phyloP scores from a whole-genome alignment of 2,113 vertebrate genomes.

The Montifringilla adamsi region DNA sequence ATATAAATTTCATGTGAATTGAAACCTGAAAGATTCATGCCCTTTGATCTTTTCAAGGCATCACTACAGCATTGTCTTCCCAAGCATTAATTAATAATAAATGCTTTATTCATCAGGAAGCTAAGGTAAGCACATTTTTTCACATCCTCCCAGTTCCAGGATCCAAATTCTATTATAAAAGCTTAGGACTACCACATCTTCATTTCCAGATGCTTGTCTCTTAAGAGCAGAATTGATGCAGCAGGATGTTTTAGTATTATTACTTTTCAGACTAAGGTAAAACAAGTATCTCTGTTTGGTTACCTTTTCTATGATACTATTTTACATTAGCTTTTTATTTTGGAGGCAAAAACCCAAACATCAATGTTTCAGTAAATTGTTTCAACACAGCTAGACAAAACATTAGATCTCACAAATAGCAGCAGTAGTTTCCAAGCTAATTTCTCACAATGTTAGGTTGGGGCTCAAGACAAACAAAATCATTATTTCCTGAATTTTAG shows the following conservation, averaged over 20 bases:
- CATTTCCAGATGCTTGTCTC: background rate
- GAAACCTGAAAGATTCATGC: background rate
- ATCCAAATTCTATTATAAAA: background rate
- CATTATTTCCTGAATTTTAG: background rate
- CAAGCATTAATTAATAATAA: conserved; percentile 24
- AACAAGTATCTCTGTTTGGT: background rate
- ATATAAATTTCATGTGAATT: background rate
- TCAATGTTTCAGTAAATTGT: background rate
- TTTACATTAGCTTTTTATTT: background rate
- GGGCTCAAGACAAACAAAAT: background rate
- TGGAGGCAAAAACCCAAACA: background rate
- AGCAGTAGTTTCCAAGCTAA: background rate
- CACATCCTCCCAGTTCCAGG: background rate
- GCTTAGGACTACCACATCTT: background rate
- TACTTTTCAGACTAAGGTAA: background rate
- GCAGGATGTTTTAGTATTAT: background rate
- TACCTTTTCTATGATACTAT: background rate
- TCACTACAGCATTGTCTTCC: background rate
- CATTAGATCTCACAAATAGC: background rate
- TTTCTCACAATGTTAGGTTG: background rate
- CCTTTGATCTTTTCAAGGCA: background rate
- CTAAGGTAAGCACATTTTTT: background rate
- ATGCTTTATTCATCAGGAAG: background rate
- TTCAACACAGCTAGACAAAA: background rate
- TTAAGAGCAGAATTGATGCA: background rate